Evolutionary conservation across 2,113 vertebrate genomes (phyloP), one percentile per base, ranked within the genome.

Genomic region (Cryptoleucopteryx plumbea): DNA sequence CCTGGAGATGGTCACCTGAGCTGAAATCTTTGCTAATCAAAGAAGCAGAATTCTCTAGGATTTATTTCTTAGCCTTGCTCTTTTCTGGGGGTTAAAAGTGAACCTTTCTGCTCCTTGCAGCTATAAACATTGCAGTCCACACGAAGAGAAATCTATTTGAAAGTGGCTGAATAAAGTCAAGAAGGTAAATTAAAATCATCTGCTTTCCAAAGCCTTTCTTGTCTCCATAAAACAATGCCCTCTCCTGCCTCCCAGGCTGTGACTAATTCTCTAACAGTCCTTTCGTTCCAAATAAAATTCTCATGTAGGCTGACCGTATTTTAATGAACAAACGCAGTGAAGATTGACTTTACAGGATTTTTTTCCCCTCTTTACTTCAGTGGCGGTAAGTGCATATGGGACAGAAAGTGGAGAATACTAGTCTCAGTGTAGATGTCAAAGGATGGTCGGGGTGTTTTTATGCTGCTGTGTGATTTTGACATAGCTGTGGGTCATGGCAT

Each of bases 151-250:
- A 90, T 93, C 71, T 80, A 59, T 94, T 95, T 95, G 93, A 96
- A 96, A 97, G 96, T 96, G 90, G 72, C 88, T 96, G 94, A 88
- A 93, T 81, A 94, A 96, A 96, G 86, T 83, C 88, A 86, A 92
- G 96, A 95, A 96, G 96, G 96, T 97, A 96, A 97, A 97, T 96
- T 96, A 96, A 94, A 97, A 96, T 96, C 96, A 97, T 93, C 95
- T 97, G 96, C 96, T 96, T 67, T 86, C 82, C 88, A 67, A 84
- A 95, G 90, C 67, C 96, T 96, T 95, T 93, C 95, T 97, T 92
- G 94, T 83, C 90, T 97, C 75, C 31, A 23, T 88, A 56, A 96
- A 97, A 97, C 96, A 96, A 96, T 96, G 94, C 95, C 82, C 95
- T 92, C 95, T 96, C 83, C 95, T 96, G 96, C 96, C 92, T 97